phyloP scores from a whole-genome alignment of 2,888 invertebrate genomes.

The Argyresthia goedartella region DNA sequence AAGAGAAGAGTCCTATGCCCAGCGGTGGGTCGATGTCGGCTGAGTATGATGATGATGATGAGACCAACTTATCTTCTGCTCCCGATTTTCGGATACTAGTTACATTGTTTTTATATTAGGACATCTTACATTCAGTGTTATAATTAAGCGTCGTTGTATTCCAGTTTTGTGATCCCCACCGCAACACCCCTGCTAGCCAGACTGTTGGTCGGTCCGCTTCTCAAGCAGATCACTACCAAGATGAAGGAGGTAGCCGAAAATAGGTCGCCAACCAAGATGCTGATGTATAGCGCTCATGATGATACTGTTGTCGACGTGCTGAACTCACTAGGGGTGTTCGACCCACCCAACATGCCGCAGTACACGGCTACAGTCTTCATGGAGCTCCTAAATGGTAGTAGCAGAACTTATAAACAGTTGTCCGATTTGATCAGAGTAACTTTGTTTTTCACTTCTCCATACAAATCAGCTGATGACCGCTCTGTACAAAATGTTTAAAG shows the following conservation, averaged over 20 bases:
- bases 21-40: too few species aligned
- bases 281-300: slow-evolving; percentile 87
- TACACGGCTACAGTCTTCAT: slow-evolving; percentile 79
- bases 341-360: slow-evolving; percentile 76
- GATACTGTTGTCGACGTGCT: slow-evolving; percentile 82
- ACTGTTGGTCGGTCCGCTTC: slow-evolving; percentile 55
- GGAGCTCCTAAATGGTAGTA: slow-evolving; percentile 72
- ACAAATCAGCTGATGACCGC: too few species aligned
- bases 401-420: too few species aligned
- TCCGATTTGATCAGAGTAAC: too few species aligned
- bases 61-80: too few species aligned
- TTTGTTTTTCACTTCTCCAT: too few species aligned
- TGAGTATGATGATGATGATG: too few species aligned
- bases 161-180: slow-evolving; percentile 65
- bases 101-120: too few species aligned
- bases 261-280: slow-evolving; percentile 65
- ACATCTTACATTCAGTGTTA: too few species aligned
- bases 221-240: slow-evolving; percentile 76
- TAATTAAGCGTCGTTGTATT: slow-evolving; percentile 8
- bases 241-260: slow-evolving; percentile 58
- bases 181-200: slow-evolving; percentile 67
- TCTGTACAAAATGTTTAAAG: too few species aligned
- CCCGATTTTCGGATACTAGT: too few species aligned
- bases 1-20: too few species aligned
- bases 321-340: slow-evolving; percentile 77